Percentiles rank a stretch among this genome's conserved stretches.
Evolutionary conservation across 2,888 invertebrate genomes (phyloP).

Genomic region (Fragum sueziense): DNA sequence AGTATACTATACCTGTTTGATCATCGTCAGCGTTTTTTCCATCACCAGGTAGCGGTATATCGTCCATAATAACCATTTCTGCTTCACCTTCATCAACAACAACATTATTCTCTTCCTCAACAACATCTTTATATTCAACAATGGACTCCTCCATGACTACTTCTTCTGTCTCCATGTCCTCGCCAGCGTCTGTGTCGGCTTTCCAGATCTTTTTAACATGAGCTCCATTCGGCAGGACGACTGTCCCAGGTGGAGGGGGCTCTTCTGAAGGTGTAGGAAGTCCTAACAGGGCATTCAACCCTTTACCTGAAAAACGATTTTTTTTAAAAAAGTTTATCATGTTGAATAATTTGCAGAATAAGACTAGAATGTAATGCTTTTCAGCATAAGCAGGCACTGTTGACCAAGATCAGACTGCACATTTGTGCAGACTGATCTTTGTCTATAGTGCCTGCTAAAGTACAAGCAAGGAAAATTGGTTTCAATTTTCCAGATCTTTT

Average conservation of each 20-base stretch:
- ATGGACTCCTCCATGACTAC: not conserved
- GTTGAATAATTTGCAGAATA: too few relatives aligned
- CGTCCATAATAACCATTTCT: conserved; percentile 25
- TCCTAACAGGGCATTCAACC: conserved; percentile 59
- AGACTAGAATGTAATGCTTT: too few relatives aligned
- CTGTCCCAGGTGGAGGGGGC: conserved; percentile 57
- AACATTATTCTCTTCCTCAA: not conserved
- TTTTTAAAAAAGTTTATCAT: not conserved
- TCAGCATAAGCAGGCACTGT: too few relatives aligned
- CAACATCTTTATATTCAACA: conserved; percentile 2
- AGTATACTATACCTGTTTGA: not conserved
- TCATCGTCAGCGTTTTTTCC: not conserved
- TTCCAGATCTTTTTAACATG: conserved; percentile 38
- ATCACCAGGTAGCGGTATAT: conserved; percentile 46
- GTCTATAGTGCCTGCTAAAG: too few relatives aligned
- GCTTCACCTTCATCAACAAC: conserved; percentile 2
- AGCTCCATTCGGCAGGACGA: conserved; percentile 38
- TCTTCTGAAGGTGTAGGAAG: conserved; percentile 50
- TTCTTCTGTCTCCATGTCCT: not conserved
- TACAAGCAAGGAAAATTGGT: too few relatives aligned
- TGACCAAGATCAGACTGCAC: too few relatives aligned
- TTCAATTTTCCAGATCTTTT: conserved; percentile 27
- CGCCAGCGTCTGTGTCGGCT: not conserved
- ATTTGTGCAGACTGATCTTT: too few relatives aligned
- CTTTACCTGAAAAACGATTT: not conserved